These are phyloP conservation scores for Hydropotes inermis DNA, from an alignment of 2,113 vertebrate species.

Conservation along the genomic window DNA sequence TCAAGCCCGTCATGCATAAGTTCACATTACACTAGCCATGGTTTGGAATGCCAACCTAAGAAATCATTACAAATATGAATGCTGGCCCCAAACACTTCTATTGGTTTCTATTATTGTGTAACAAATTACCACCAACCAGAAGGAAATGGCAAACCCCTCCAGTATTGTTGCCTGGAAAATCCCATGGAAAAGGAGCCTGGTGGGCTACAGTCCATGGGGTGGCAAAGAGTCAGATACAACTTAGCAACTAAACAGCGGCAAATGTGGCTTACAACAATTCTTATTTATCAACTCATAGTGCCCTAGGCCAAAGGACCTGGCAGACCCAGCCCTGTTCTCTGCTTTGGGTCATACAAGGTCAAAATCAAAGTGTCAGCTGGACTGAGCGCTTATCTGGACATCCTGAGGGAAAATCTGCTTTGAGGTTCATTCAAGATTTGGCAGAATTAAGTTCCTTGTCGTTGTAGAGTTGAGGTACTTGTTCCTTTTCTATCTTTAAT, in stretches of 20 bases:
- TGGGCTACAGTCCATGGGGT: not conserved
- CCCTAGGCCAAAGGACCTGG: not conserved
- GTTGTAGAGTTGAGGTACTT: not conserved
- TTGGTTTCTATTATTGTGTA: not conserved
- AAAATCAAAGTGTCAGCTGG: not conserved
- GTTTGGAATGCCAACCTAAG: not conserved
- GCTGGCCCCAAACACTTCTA: not conserved
- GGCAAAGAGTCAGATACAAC: not conserved
- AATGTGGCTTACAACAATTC: not conserved
- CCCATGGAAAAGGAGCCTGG: not conserved
- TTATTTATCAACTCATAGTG: not conserved
- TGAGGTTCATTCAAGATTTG: not conserved
- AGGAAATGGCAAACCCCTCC: not conserved
- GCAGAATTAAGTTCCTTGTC: not conserved
- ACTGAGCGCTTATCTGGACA: not conserved
- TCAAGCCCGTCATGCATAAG: not conserved
- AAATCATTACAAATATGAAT: not conserved
- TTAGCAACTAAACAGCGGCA: not conserved
- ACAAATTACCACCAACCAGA: not conserved
- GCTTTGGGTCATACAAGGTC: not conserved
- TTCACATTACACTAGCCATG: not conserved
- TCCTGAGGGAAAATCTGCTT: not conserved
- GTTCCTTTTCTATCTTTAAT: not conserved
- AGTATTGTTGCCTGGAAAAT: not conserved
- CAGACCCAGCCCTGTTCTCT: not conserved